Conservation (phyloP, 1,140 invertebrate species). For the Orchestia grillus region DNA sequence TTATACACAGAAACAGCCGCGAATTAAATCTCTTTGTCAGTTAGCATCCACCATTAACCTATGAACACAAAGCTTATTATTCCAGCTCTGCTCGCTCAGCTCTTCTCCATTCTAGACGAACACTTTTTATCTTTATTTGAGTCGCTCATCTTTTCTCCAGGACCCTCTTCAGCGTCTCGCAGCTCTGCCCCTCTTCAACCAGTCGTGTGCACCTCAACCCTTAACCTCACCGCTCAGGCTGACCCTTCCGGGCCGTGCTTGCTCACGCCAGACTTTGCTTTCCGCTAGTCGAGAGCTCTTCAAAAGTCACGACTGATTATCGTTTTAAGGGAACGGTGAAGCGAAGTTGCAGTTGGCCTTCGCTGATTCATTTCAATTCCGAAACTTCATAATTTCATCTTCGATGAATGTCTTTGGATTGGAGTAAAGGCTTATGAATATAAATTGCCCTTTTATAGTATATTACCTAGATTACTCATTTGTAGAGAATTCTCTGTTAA, state of each 20-base stretch:
- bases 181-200: background rate
- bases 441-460: too few species aligned
- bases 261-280: background rate
- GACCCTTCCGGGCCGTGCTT: background rate
- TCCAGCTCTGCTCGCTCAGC: background rate
- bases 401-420: too few species aligned
- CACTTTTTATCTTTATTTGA: background rate
- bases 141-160: background rate
- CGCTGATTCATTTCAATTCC: background rate
- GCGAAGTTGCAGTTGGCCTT: background rate
- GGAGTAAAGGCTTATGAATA: too few species aligned
- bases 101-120: background rate
- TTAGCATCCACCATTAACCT: background rate
- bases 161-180: background rate
- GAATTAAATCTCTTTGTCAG: background rate
- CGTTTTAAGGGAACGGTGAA: background rate
- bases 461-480: too few species aligned
- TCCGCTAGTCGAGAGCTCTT: background rate
- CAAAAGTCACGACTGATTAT: background rate
- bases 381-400: too few species aligned
- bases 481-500: too few species aligned
- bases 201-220: background rate
- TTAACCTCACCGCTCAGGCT: background rate
- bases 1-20: background rate
- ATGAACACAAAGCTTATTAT: conserved; percentile 2